Base-by-base conservation (phyloP, 2,888 invertebrate genomes). In the Campopleginae sp. region DNA sequence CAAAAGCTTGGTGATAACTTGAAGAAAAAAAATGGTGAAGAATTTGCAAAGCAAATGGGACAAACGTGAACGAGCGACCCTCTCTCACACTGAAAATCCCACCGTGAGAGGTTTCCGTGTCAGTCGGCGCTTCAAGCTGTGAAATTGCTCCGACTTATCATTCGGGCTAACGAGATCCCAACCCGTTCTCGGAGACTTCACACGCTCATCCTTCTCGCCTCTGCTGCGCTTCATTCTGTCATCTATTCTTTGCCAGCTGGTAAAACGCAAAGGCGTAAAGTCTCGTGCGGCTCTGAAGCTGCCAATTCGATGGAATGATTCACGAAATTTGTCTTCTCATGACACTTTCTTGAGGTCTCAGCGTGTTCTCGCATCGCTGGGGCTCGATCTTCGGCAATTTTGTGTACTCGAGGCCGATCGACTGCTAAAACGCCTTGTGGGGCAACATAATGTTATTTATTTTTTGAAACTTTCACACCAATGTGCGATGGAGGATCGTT, bases 121-220 rank as follows among this genome's bases (percentile, higher is more conserved):
- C 87, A 85, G 90, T 90, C 90, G 89, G 90, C 90, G 87, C 88
- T 89, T 90, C 89, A 89, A 89, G 89, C 84, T 86, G 90, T 92
- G 91, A 92, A 92, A 92, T 91, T 91, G 91, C 91, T 92, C 91
- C 91, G 92, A 93, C 93, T 93, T 93, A 93, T 93, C 93, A 93
- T 93, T 91, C 91, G 88, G 88, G 87, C 91, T 92, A 93, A 93
- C 93, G 93, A 93, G 91, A 91, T 89, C 90, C 90, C 90, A 90
- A 91, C 72, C 91, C 91, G 89, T 90, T 92, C 90, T 92, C 91
- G 7, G 38, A 90, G 89, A 88, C 90, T 90, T 90, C 89, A 88
- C 90, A 90, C 90, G 87, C 89, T 82, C 70, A 87, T 88, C 89
- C 88, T 72, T 61, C 65, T 79, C 63, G n/a, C n/a, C 58, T 38